Evolutionary conservation across 2,113 vertebrate species (phyloP), one percentile per base, ranked within the genome.

Genomic region (Pteruthius melanotis): DNA sequence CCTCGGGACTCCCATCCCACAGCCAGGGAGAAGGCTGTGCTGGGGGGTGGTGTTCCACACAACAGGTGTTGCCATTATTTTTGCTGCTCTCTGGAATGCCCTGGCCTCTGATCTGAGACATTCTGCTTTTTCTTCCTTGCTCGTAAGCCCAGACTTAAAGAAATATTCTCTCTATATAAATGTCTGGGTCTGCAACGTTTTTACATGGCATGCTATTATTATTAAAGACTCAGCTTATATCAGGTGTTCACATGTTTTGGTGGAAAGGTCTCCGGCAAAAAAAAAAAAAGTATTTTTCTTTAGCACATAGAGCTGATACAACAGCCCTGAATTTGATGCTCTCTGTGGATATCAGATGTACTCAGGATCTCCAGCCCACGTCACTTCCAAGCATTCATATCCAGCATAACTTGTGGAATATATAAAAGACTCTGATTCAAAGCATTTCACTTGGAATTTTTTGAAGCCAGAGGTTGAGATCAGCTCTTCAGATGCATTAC

Each of bases 1-100:
- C 33, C 12, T 13, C 0, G 0, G 21, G 11, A 59, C 35, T 35
- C 54, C 1, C 1, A 53, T 15, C 12, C 47, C 3, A 0, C 50
- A 91, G 71, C 50, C 71, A 66, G 18, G 49, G 59, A 63, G 30
- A 50, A 86, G 39, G 28, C 27, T 2, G 1, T 71, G 60, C 60
- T 92, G 63, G 20, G 86, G 17, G 19, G 24, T 6, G 19, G 24
- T 6, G 11, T 40, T 89, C 52, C 23, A 4, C 42, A 70, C 24
- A 74, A 72, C 59, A 90, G 63, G 87, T 86, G 50, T 59, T 92
- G 50, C 47, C 28, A 77, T 77, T 81, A 45, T 49, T 90, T 88
- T 75, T 94, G 16, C 31, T 83, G 27, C 13, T 37, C 10, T 83
- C 68, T 86, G 82, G 79, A 93, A 83, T 70, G 47, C 15, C 20